Evolutionary conservation across 2,797 vertebrate genomes (phyloP), one percentile per base, ranked within the genome.

Genomic region (Gymnoscopelus braueri): DNA sequence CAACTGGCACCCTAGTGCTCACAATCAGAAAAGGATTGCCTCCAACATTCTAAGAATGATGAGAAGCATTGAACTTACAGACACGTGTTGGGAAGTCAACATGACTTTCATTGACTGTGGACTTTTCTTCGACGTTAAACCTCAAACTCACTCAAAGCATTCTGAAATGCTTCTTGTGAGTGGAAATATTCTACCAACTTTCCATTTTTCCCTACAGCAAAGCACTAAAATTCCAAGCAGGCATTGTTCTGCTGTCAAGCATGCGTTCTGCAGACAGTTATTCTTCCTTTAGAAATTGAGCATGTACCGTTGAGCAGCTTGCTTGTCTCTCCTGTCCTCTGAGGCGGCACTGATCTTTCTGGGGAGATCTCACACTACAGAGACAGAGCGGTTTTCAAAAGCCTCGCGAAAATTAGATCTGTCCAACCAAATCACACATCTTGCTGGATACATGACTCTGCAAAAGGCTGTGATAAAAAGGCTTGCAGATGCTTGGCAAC

Each of bases 401-500:
- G 70, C 58, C 69, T 80, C 67, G 1, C 53, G 48, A 80, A 81
- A 83, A 80, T 81, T 55, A 64, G 58, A 81, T 84, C 64, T 74
- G 77, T 79, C 80, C 65, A 64, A 79, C 75, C 63, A 60, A 60
- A 80, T 85, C 61, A 47, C 57, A 60, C 1, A 54, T 67, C 15
- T 2, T 0, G 8, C n/a, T 15, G 13, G 60, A 60, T 8, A 9
- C 39, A 62, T n/a, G 24, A 55, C 58, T 70, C 65, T 65, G 59
- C 48, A 19, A 23, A 62, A 15, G 3, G 4, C 59, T 19, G 15
- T 53, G 61, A 26, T 63, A 47, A 60, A 51, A 71, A 74, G 69
- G 60, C 47, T 47, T 67, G 13, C 0, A 0, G 53, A 60, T 52
- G 68, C 58, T 44, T 59, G 6, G 26, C 44, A 26, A 3, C 64